phyloP scores from a whole-genome alignment of 2,113 vertebrate species.

The Erythrocercus mccallii region DNA sequence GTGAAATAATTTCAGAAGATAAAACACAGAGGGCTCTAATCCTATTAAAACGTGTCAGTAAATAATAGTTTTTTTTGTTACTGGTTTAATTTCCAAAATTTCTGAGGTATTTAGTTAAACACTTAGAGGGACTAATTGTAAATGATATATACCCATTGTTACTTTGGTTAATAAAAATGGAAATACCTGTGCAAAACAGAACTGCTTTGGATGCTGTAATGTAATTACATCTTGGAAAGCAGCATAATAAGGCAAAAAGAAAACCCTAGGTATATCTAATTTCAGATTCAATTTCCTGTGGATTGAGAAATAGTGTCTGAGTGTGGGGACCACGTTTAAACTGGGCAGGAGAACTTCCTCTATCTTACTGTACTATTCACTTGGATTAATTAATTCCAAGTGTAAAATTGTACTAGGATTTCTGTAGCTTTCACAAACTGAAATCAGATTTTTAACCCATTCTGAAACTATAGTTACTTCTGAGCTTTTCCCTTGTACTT shows the following conservation, averaged over 20 bases:
- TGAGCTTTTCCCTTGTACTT: not conserved
- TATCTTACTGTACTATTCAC: not conserved
- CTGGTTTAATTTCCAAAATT: slow-evolving; percentile 12
- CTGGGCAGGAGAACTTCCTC: not conserved
- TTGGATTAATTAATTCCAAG: not conserved
- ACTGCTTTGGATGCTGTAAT: not conserved
- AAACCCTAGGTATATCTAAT: not conserved
- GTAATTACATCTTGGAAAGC: not conserved
- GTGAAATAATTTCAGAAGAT: slow-evolving; percentile 23
- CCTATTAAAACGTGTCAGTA: slow-evolving; percentile 37
- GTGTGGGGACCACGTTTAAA: not conserved
- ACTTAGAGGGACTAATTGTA: not conserved
- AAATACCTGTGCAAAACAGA: not conserved
- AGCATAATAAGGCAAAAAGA: not conserved
- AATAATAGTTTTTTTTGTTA: slow-evolving; percentile 28
- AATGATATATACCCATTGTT: not conserved
- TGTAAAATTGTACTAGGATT: not conserved
- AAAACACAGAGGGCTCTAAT: slow-evolving; percentile 39
- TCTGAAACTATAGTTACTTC: not conserved
- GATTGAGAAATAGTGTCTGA: not conserved
- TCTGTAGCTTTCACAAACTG: not conserved
- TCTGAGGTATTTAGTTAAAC: slow-evolving; percentile 19
- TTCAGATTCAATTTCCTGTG: not conserved
- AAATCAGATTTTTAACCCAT: not conserved
- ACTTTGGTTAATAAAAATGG: slow-evolving; percentile 16